Conservation (phyloP, 2,888 invertebrate genomes). For the Acleris literana region DNA sequence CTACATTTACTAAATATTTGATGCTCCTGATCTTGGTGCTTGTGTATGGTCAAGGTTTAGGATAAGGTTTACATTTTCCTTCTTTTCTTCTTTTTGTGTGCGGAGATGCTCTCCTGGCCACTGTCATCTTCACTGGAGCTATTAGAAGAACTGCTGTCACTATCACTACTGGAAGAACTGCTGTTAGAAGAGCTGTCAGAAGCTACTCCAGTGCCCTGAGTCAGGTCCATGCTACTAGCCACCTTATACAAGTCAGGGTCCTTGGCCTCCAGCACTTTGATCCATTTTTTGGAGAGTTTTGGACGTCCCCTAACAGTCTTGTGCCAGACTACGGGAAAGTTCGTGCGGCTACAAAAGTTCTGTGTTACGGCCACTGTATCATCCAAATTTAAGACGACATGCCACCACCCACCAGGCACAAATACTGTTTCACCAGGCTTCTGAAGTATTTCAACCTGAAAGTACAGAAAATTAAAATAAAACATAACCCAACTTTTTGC, state of each 20-base stretch:
- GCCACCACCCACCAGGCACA: constrained; percentile 99
- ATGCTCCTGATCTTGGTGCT: constrained; percentile 45
- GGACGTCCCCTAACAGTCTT: constrained; percentile 98
- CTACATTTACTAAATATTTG: constrained; percentile 44
- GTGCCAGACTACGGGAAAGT: constrained; percentile 99
- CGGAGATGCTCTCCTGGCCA: constrained; percentile 94
- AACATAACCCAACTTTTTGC: too few relatives aligned
- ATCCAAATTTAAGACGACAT: constrained; percentile 98
- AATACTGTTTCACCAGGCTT: constrained; percentile 98
- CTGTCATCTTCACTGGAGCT: constrained; percentile 88
- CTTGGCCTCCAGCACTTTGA: constrained; percentile 86
- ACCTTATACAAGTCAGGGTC: constrained; percentile 90
- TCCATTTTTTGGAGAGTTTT: constrained; percentile 97
- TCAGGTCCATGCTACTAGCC: constrained; percentile 93
- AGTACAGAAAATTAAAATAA: constrained; percentile 39
- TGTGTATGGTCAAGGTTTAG: constrained; percentile 46
- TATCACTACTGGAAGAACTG: constrained; percentile 89
- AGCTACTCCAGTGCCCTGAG: constrained; percentile 93
- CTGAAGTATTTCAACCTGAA: constrained; percentile 95
- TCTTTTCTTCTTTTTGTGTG: constrained; percentile 91
- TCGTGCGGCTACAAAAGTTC: constrained; percentile 97
- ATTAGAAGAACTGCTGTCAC: constrained; percentile 79
- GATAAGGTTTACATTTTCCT: constrained; percentile 73
- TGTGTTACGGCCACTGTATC: constrained; percentile 99
- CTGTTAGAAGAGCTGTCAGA: constrained; percentile 97